Evolutionary conservation across 2,113 vertebrate species (phyloP), one percentile per base, ranked within the genome.

Genomic region (Ammospiza nelsoni): DNA sequence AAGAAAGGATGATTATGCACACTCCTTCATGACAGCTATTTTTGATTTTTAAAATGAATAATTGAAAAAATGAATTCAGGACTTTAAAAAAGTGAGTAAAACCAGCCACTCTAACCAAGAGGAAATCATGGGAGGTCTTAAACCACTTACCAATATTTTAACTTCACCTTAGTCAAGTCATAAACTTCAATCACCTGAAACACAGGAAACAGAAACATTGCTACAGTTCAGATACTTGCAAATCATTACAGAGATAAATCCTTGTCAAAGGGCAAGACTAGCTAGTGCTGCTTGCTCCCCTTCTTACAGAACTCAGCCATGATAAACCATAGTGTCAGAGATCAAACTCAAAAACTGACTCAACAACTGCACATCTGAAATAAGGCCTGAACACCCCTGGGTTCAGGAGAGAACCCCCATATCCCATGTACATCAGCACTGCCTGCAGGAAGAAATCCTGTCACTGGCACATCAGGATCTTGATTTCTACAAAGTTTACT

Each of bases 121-220:
- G 39, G 35, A 72, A 54, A 63, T 18, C 18, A 77, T 3, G 12
- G 9, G 9, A 57, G 12, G 9, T 58, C 57, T 79, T 76, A 78
- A n/a, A 76, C 80, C 79, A 98, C 99, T 99, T 97, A 99, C 99
- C 99, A 99, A 97, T 99, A 99, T 99, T 99, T 99, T 98, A 99
- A 98, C 97, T 99, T 99, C 96, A 99, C 99, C 98, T 99, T 99
- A 98, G 98, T 99, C 98, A 99, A 98, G 98, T 99, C 99, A 96
- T 99, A 99, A 94, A 99, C 99, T 99, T 99, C 99, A 97, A 99
- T 99, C 97, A 99, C 99, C 99, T 99, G 93, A 95, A 97, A 97
- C 19, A 94, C 25, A 96, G 52, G 46, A 97, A 95, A 90, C 35
- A 95, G 49, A 90, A 90, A 83, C 15, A 55, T 76, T 41, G 68